These are phyloP conservation scores for Percina caprodes DNA, from an alignment of 2,113 vertebrate species.

Conservation along the genomic window DNA sequence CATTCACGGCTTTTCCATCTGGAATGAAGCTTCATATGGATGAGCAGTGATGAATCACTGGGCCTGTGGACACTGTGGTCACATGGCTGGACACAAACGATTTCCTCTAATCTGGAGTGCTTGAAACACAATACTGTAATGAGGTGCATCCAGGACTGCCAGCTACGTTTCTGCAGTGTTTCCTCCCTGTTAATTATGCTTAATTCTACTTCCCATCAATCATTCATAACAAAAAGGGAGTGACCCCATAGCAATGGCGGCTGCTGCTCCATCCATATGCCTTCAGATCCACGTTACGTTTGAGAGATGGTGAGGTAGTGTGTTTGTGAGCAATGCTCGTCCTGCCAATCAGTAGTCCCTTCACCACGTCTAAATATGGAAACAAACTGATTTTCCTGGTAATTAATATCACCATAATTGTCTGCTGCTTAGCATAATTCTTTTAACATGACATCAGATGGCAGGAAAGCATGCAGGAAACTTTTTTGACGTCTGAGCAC, in stretches of 20 bases:
- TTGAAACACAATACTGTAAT: slow-evolving; percentile 47
- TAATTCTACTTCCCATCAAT: slow-evolving; percentile 68
- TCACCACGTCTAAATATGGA: slow-evolving; percentile 50
- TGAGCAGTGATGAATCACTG: slow-evolving; percentile 56
- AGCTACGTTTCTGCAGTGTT: slow-evolving; percentile 41
- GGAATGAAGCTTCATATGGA: slow-evolving; percentile 23
- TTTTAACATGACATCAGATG: slow-evolving; percentile 20
- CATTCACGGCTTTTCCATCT: slow-evolving; percentile 11
- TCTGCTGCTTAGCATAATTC: slow-evolving; percentile 49
- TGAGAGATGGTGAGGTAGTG: not conserved
- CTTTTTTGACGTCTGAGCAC: slow-evolving; percentile 2
- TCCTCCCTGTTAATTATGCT: slow-evolving; percentile 52
- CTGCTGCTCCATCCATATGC: slow-evolving; percentile 3
- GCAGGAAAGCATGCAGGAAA: not conserved
- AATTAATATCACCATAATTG: slow-evolving; percentile 62
- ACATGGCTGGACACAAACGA: slow-evolving; percentile 47
- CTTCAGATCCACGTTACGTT: slow-evolving; percentile 16
- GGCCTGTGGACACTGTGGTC: slow-evolving; percentile 23
- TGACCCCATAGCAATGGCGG: slow-evolving; percentile 11
- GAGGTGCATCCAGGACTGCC: slow-evolving; percentile 48
- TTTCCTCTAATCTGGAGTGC: slow-evolving; percentile 55
- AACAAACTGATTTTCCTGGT: slow-evolving; percentile 37
- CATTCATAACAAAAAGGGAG: slow-evolving; percentile 38
- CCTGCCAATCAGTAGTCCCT: slow-evolving; percentile 42
- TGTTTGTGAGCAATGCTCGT: slow-evolving; percentile 20